Base-by-base conservation (phyloP, 1,140 invertebrate species). In the Phymorhynchus buccinoides region DNA sequence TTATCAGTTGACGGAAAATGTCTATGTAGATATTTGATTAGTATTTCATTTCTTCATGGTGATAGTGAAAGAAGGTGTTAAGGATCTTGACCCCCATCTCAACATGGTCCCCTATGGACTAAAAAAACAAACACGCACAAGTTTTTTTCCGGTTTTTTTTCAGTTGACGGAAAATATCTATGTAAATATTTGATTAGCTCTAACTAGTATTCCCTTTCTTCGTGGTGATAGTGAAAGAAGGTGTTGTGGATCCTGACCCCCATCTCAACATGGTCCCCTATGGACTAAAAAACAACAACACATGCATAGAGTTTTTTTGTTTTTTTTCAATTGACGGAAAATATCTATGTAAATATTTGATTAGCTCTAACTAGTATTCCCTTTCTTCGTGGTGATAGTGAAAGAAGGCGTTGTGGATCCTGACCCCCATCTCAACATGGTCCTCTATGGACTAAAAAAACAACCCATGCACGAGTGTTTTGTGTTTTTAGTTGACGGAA, bases 361-460 rank as follows among this genome's bases (percentile, higher is more conserved):
- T 91, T 91, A n/a, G n/a, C n/a, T n/a, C n/a, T n/a, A n/a, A 73
- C 91, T 91, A 93, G 85, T 93, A 92, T 78, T 91, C 90, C 27
- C 91, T 87, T 78, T 93, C 92, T 32, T 93, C 92, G 80, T 92
- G 91, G 82, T 93, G 92, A 48, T 93, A 93, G 71, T 91, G 89
- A 62, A 93, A 90, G 80, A 90, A 92, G 0, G 86, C 90, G 48
- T 88, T 87, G 80, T 87, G 87, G 14, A 91, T 68, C 39, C 62
- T 77, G 16, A 87, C 71, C 27, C 83, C 80, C n/a, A 80, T 83
- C 18, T 88, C 86, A 18, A 90, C 62, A 7, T 80, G 71, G 75
- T 89, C 86, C 7, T 71, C 35, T 12, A 88, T 81, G 22, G 86
- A 66, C 88, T 88, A 80, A 32, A 68, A 73, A 52, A 52, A 0